Percentiles rank a stretch among this genome's conserved stretches.
Conservation (phyloP, 2,888 invertebrate species). For the Elmis aenea region DNA sequence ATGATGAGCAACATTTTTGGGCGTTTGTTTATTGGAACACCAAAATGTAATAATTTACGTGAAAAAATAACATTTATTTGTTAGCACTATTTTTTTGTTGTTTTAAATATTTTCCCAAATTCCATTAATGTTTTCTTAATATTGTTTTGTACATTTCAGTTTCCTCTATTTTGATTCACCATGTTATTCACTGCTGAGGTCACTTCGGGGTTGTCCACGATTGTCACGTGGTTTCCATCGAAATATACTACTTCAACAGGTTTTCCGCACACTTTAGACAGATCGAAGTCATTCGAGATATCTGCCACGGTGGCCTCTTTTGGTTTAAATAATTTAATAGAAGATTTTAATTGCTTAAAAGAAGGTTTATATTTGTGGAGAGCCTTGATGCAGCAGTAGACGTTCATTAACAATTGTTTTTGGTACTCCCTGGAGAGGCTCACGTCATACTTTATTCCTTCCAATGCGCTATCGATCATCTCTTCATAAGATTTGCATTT, state of each 20-base stretch:
- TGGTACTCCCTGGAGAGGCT: constrained; percentile 45
- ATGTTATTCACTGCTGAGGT: constrained; percentile 55
- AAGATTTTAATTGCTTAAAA: constrained; percentile 46
- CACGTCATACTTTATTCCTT: constrained; percentile 42
- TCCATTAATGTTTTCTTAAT: no score
- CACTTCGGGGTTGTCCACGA: constrained; percentile 61
- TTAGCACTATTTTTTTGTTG: no score
- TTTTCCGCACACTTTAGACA: constrained; percentile 55
- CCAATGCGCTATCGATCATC: constrained; percentile 52
- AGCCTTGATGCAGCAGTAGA: constrained; percentile 55
- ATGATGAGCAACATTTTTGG: no score
- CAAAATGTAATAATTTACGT: no score
- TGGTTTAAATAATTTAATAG: constrained; percentile 60
- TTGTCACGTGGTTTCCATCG: constrained; percentile 69
- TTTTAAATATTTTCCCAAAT: no score
- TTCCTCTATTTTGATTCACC: no score
- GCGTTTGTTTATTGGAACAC: no score
- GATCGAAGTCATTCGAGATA: constrained; percentile 60
- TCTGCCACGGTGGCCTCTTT: constrained; percentile 53
- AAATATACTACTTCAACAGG: constrained; percentile 57
- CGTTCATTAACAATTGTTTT: constrained; percentile 41
- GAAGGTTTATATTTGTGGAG: constrained; percentile 48
- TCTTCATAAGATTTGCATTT: no score
- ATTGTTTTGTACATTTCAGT: no score
- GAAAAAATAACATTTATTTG: no score